phyloP scores from a whole-genome alignment of 1,140 invertebrate genomes.

The Drosophila repletoides region DNA sequence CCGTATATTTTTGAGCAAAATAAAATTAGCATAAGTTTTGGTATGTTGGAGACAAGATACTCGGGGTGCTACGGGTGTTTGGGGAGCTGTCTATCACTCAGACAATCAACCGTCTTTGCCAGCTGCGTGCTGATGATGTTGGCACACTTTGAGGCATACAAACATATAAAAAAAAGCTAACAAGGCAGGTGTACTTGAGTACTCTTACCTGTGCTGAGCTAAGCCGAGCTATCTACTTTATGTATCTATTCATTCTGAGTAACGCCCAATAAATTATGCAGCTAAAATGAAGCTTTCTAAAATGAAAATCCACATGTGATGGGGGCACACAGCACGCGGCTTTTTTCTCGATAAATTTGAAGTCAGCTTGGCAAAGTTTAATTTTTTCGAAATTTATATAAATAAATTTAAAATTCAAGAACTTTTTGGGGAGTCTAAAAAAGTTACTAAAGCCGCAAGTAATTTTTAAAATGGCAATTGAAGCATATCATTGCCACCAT shows the following conservation, averaged over 20 bases:
- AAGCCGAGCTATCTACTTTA: constrained; percentile 27
- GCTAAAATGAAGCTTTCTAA: constrained; percentile 66
- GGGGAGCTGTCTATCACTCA: background rate
- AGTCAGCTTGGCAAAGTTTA: no score
- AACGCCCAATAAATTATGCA: constrained; percentile 78
- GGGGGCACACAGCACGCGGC: constrained; percentile 20
- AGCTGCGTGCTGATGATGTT: constrained; percentile 14
- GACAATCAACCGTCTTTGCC: background rate
- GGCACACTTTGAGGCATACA: constrained; percentile 6
- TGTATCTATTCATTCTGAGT: constrained; percentile 46
- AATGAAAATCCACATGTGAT: constrained; percentile 22
- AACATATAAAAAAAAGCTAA: no score
- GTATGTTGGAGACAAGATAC: background rate
- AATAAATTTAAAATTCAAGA: no score
- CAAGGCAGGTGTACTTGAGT: constrained; percentile 6
- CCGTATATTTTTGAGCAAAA: constrained; percentile 13
- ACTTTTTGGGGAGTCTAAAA: no score
- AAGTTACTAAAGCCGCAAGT: no score
- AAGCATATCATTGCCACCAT: no score
- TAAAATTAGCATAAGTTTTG: constrained; percentile 41
- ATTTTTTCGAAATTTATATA: no score
- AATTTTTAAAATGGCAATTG: no score
- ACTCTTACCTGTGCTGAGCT: constrained; percentile 7
- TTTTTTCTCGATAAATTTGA: no score
- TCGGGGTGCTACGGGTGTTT: constrained; percentile 5